Evolutionary conservation across 2,113 vertebrate genomes (phyloP).

Genomic region (Ciconia boyciana): DNA sequence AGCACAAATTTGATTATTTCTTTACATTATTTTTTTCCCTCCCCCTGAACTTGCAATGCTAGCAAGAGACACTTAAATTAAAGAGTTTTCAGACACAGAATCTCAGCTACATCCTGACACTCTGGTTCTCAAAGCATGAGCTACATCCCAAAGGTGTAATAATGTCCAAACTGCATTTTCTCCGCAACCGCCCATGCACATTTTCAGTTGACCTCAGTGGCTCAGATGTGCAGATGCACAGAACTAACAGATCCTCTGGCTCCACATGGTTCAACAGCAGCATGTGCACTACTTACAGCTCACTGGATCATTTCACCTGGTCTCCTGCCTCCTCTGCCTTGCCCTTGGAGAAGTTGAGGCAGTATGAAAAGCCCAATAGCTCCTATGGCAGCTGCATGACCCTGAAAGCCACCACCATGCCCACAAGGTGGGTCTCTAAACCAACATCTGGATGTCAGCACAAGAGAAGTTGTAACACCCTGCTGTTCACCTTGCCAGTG

Average conservation of each 20-base stretch:
- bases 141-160: not conserved
- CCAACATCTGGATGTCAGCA: not conserved
- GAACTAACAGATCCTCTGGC: not conserved
- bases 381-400: not conserved
- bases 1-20: not conserved
- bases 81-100: not conserved
- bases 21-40: not conserved
- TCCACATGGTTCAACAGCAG: not conserved
- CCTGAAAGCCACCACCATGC: not conserved
- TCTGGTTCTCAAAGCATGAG: not conserved
- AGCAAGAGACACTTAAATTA: not conserved
- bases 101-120: not conserved
- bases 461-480: not conserved
- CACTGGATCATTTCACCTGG: not conserved
- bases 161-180: not conserved
- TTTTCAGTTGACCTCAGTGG: not conserved
- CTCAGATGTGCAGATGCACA: not conserved
- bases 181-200: not conserved
- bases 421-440: not conserved
- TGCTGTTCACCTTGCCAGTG: not conserved
- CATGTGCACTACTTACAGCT: not conserved
- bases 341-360: not conserved
- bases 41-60: not conserved
- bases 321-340: not conserved
- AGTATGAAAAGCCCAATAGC: not conserved